Percentiles rank a stretch among this genome's conserved stretches.
Evolutionary conservation across 2,888 invertebrate species (phyloP).

Genomic region (Muscina levida): DNA sequence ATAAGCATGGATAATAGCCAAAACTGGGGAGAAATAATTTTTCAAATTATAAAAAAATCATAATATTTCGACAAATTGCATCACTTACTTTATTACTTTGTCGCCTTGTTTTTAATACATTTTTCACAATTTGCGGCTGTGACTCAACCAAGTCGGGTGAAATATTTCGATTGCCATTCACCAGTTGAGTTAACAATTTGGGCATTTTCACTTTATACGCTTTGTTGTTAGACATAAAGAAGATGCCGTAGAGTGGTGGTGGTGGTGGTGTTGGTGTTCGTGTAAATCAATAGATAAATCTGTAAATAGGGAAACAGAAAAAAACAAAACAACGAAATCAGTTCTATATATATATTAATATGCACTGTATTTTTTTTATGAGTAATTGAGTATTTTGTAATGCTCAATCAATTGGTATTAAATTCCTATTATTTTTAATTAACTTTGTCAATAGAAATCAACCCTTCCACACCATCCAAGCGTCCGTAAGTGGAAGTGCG

Average conservation of each 20-base stretch:
- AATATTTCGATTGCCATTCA: constrained; percentile 67
- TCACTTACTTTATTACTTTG: constrained; percentile 72
- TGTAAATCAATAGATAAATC: constrained; percentile 31
- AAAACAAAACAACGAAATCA: neutral
- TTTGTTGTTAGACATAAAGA: constrained; percentile 52
- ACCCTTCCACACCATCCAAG: neutral
- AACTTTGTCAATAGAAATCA: constrained; percentile 6
- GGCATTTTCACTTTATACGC: constrained; percentile 71
- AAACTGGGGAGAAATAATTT: constrained; percentile 70
- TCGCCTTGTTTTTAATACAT: constrained; percentile 68
- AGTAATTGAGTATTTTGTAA: neutral
- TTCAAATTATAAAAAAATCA: neutral
- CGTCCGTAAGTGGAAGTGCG: neutral
- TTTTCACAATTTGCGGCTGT: constrained; percentile 71
- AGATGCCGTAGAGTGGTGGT: neutral
- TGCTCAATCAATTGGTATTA: constrained; percentile 45
- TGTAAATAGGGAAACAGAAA: constrained; percentile 29
- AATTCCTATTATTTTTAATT: constrained; percentile 49
- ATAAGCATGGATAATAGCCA: constrained; percentile 79
- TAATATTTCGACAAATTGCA: neutral
- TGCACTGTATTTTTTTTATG: neutral
- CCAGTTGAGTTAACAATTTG: constrained; percentile 70
- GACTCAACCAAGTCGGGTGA: constrained; percentile 75
- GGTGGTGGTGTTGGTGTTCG: too few relatives aligned
- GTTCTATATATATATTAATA: constrained; percentile 14